Base-by-base conservation (phyloP, 1,140 invertebrate genomes). In the Ectropis grisescens region DNA sequence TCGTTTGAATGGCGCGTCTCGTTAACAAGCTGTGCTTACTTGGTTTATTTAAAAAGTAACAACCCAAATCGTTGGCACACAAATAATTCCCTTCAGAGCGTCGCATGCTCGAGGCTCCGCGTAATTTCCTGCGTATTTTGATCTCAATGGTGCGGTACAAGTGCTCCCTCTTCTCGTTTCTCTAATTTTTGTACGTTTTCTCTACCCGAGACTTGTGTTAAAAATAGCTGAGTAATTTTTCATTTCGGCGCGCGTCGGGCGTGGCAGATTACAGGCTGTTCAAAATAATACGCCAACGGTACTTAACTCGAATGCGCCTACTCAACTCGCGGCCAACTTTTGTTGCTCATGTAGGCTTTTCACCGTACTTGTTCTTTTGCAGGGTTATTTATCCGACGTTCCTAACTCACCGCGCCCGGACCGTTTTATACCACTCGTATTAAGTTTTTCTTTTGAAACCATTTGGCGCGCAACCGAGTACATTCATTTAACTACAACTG, bases 131-230 rank as follows among this genome's bases (percentile, higher is more conserved):
- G 68, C 68, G 67, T 71, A 70, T 81, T 81, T 81, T 74, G 68
- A 78, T 72, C 70, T 74, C 72, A 81, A 81, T 81, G 70, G 67
- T 58, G 69, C 76, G 70, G 49, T 54, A 74, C 76, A 75, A 81
- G 72, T 75, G 68, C 67, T 62, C 70, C 57, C 75, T 68, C 61
- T 56, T 64, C 58, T 71, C 68, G 68, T 75, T 75, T 71, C 70
- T 75, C 71, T 80, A 75, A 78, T 76, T 81, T 75, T 78, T 75
- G 65, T 81, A 78, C 72, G 72, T 71, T 74, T 72, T 74, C 64
- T 66, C 59, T 59, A 56, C 66, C 60, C 60, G 51, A 62, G 55
- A 59, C 58, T 71, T 62, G 58, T 67, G 70, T 74, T 78, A 69
- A 75, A 78, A 78, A 75, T 78, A 75, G 62, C 68, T 42, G 56